Evolutionary conservation across 2,797 vertebrate genomes (phyloP).

Genomic region (Rhinella marina): DNA sequence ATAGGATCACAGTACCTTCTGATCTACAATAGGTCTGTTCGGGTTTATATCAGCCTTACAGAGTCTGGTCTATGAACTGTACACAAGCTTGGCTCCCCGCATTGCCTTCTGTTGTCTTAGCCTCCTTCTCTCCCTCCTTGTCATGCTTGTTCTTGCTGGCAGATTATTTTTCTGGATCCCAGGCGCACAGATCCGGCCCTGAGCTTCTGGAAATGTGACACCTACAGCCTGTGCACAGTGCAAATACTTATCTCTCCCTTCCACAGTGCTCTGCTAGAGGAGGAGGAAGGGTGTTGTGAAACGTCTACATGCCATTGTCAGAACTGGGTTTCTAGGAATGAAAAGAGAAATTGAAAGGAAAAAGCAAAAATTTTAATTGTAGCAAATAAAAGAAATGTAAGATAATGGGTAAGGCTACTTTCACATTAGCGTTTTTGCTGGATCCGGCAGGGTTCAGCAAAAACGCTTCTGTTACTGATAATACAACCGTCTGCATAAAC

Average conservation of each 20-base stretch:
- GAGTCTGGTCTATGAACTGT: not conserved
- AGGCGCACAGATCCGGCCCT: not conserved
- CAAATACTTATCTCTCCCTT: constrained; percentile 2
- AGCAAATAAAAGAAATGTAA: no score
- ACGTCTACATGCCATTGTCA: not conserved
- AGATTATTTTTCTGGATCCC: not conserved
- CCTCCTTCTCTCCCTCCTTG: constrained; percentile 29
- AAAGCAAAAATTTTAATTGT: not conserved
- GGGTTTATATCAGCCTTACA: constrained; percentile 1
- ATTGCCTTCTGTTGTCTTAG: constrained; percentile 18
- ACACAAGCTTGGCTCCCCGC: not conserved
- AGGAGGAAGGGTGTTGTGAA: no score
- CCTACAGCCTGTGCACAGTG: constrained; percentile 19
- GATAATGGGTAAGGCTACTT: no score
- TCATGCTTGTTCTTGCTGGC: constrained; percentile 13
- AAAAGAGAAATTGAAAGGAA: not conserved
- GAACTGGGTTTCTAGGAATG: not conserved
- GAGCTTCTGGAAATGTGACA: constrained; percentile 40
- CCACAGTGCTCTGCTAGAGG: not conserved
- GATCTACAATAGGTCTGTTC: constrained; percentile 12
- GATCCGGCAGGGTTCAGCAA: no score
- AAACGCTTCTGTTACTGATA: no score
- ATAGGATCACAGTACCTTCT: not conserved
- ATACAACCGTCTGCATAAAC: no score
- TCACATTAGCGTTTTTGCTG: no score